These are phyloP conservation scores for Sympetrum striolatum DNA, from an alignment of 2,888 invertebrate genomes.

Conservation along the genomic window DNA sequence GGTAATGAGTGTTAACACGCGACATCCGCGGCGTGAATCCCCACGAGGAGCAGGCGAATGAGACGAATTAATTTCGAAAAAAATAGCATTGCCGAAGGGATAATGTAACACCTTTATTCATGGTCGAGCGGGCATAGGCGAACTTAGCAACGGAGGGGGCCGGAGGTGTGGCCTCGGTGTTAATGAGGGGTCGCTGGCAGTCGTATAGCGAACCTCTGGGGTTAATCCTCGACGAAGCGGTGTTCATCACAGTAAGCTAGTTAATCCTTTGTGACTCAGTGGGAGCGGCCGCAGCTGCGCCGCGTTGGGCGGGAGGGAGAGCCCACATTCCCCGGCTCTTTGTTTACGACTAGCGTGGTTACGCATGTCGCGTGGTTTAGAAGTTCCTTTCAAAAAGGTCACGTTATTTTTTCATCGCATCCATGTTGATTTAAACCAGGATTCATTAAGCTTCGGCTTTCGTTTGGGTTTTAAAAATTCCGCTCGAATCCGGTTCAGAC, in stretches of 20 bases:
- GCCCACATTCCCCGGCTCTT: background rate
- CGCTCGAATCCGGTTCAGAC: no score
- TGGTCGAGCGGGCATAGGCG: background rate
- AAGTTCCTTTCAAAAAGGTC: background rate
- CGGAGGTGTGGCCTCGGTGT: background rate
- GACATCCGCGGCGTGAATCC: no score
- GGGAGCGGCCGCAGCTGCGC: conserved; percentile 27
- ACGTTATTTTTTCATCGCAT: no score
- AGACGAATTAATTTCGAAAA: background rate
- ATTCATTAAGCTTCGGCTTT: background rate
- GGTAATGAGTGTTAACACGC: no score
- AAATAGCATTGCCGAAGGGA: background rate
- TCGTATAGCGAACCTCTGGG: conserved; percentile 37
- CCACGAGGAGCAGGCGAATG: no score
- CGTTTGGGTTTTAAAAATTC: background rate
- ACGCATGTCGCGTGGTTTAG: background rate
- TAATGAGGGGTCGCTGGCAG: background rate
- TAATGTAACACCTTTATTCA: background rate
- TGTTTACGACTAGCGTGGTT: background rate
- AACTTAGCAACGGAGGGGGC: background rate
- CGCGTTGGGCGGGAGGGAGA: background rate
- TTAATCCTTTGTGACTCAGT: conserved; percentile 44
- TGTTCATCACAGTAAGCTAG: conserved; percentile 44
- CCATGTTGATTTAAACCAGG: no score
- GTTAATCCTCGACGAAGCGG: conserved; percentile 37